Base-by-base conservation (phyloP, 2,113 vertebrate genomes). In the Aegithalos caudatus region DNA sequence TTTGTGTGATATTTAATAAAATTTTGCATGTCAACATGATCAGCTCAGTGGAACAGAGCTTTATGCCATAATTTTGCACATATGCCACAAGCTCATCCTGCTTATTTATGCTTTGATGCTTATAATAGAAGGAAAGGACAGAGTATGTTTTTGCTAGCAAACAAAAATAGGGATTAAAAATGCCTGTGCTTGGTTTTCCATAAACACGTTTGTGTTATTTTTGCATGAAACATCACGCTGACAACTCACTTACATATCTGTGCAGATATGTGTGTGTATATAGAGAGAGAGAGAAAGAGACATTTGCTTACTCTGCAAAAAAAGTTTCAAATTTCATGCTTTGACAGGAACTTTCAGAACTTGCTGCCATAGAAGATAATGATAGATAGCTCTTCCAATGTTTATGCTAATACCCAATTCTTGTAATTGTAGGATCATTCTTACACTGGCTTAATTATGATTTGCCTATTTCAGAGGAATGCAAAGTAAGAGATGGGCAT, bases 181-280 rank as follows among this genome's bases (percentile, higher is more conserved):
- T 0, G 2, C 29, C 10, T 1, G 1, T 60, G 16, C 23, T 62
- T 14, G 57, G 38, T 33, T 88, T 76, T 85, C 23, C 2, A 1
- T 45, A 31, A 56, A 66, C 9, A 10, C 19, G 12, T 60, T 62
- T 24, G 8, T 51, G 12, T 19, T 73, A 24, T 42, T 87, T 67
- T 61, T 65, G 3, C 58, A 18, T 31, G 15, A 27, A 48, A 15
- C 6, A 37, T 57, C 28, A 40, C 19, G 51, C 10, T 70, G 28
- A 13, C 40, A 77, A 35, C 10, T 86, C 64, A 15, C 5, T 19
- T 40, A 4, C 3, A 1, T 21, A 23, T 31, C 13, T 35, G 16
- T 54, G 13, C 37, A 35, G 13, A 11, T 27, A 3, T 1, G 2
- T 27, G 0, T 51, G 1, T 64, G 1, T n/a, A n/a, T n/a, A n/a